Conservation (phyloP, 2,888 invertebrate genomes). For the Lycophotia porphyrea region DNA sequence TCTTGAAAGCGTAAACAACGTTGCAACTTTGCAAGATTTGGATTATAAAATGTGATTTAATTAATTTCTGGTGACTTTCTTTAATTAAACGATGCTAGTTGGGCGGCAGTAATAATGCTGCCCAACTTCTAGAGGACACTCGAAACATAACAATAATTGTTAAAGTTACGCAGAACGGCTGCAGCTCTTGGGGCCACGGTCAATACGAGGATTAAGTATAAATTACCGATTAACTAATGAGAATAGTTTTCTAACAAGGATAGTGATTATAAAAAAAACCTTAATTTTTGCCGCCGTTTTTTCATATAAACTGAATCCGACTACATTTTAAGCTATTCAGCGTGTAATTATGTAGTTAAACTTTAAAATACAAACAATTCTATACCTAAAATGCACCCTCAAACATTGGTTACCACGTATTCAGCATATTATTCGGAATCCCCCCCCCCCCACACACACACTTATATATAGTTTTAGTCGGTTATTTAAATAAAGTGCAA, state of each 20-base stretch:
- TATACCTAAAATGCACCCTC: no score
- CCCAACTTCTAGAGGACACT: slow-evolving; percentile 33
- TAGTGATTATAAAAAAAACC: neutral
- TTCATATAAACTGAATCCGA: neutral
- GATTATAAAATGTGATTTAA: neutral
- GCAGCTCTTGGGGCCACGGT: no score
- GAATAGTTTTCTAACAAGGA: slow-evolving; percentile 9
- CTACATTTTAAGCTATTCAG: no score
- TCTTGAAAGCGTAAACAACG: neutral
- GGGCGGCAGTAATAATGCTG: slow-evolving; percentile 8
- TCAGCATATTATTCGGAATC: no score
- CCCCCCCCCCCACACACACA: no score
- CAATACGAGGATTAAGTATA: neutral
- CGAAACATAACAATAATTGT: slow-evolving; percentile 40
- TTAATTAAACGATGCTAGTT: neutral
- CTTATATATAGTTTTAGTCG: no score
- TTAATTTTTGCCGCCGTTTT: neutral
- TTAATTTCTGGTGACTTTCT: neutral
- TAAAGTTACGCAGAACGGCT: slow-evolving; percentile 7
- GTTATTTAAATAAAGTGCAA: no score
- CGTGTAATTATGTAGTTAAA: no score
- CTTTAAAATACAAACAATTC: no score
- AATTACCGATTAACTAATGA: neutral
- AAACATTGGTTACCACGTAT: no score
- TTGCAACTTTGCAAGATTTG: neutral